These are phyloP conservation scores for Drosophila vallismaia DNA, from an alignment of 2,888 invertebrate species.

Conservation along the genomic window DNA sequence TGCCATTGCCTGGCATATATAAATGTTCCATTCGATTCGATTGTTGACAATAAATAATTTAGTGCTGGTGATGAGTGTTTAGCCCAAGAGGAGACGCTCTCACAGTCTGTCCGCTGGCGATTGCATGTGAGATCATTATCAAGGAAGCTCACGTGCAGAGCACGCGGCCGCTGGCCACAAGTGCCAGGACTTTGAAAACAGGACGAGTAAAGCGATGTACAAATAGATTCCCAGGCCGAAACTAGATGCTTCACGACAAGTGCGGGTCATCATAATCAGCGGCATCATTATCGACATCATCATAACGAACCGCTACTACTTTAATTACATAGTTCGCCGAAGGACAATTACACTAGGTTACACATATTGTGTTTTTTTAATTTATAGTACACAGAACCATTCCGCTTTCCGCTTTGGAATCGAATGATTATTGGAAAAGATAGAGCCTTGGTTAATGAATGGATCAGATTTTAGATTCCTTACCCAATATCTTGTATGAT, in stretches of 20 bases:
- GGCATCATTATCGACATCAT: slow-evolving; percentile 33
- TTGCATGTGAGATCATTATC: slow-evolving; percentile 65
- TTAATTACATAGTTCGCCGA: slow-evolving; percentile 71
- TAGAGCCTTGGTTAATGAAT: too few species aligned
- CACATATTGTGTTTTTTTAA: too few species aligned
- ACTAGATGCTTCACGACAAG: slow-evolving; percentile 64
- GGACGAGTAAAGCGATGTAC: slow-evolving; percentile 29
- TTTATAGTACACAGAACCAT: too few species aligned
- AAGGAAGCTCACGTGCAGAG: slow-evolving; percentile 69
- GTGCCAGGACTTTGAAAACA: slow-evolving; percentile 55
- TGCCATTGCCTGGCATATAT: slow-evolving; percentile 35
- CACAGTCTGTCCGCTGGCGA: slow-evolving; percentile 47
- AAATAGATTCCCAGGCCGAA: slow-evolving; percentile 44
- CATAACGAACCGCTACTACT: slow-evolving; percentile 64
- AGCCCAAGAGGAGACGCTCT: slow-evolving; percentile 48
- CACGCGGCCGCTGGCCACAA: slow-evolving; percentile 77
- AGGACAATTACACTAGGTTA: slow-evolving; percentile 19
- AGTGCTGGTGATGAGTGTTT: slow-evolving; percentile 26
- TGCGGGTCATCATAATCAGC: slow-evolving; percentile 66
- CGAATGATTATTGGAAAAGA: background rate
- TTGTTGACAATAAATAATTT: slow-evolving; percentile 68
- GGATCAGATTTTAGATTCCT: background rate
- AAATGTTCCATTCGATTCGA: slow-evolving; percentile 52
- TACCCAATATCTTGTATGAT: background rate
- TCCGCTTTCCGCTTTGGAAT: background rate